Evolutionary conservation across 2,888 invertebrate species (phyloP), one percentile per base, ranked within the genome.

Genomic region (Cyclophora punctaria): DNA sequence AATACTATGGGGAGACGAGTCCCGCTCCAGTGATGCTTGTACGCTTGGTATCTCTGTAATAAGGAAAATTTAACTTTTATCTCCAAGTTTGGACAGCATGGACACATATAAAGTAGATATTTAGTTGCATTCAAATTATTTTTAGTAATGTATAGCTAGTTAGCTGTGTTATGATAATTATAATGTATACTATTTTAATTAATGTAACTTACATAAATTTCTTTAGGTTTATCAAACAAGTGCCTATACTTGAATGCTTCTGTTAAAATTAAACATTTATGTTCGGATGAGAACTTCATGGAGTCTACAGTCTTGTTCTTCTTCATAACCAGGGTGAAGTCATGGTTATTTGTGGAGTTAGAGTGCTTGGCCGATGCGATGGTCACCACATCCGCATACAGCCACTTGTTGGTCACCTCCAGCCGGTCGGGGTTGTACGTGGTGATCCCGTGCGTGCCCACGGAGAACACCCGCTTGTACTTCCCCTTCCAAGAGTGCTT

Each of bases 401-500:
- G 88, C 96, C 96, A 97, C 83, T 96, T 95, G 87, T 99, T 99
- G 50, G 99, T 99, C 59, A 88, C 86, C 73, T 87, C 87, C 69
- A 88, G 57, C 6, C 85, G 75, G 53, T 88, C 88, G 0, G 88
- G 98, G 85, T 98, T 98, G 84, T 99, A 99, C 1, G 99, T 99
- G 46, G 98, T 97, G 66, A 99, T 95, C 40, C 98, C 98, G 75
- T 93, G 92, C 43, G 97, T 95, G 49, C 99, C 99, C 71, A 99
- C 93, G 5, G 99, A 97, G 78, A 99, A 96, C 70, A 99, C 96
- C 66, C 99, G 91, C 82, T 98, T 98, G 87, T 99, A 99, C 94
- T 96, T 98, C 79, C 99, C 99, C 83, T 98, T 98, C 99, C 99
- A 99, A 35, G 96, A 97, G 82, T 98, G 98, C 88, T 99, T 99